phyloP scores from a whole-genome alignment of 2,113 vertebrate species.

The Panurus biarmicus region DNA sequence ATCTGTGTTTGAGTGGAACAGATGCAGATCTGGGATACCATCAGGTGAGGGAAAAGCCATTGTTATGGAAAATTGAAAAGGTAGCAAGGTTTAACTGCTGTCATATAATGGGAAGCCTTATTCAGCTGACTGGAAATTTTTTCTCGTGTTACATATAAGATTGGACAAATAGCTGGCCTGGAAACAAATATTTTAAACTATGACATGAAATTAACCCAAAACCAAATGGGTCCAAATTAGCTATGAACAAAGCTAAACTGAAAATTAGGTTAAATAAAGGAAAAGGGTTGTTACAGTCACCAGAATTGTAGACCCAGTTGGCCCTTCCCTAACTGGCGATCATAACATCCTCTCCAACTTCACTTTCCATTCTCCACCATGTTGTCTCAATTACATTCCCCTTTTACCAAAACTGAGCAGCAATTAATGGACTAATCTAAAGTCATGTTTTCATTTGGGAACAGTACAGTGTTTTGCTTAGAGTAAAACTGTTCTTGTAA shows the following conservation, averaged over 20 bases:
- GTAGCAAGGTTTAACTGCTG: background rate
- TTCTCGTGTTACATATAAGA: background rate
- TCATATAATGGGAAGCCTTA: background rate
- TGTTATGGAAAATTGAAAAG: background rate
- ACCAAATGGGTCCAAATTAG: background rate
- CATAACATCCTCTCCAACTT: background rate
- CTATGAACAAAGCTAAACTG: background rate
- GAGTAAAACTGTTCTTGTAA: background rate
- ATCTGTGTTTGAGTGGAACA: background rate
- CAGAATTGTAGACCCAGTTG: accelerated
- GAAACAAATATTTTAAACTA: background rate
- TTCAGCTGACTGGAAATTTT: background rate
- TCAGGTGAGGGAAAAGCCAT: background rate
- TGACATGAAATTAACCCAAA: background rate
- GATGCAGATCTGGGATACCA: background rate
- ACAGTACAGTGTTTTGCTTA: background rate
- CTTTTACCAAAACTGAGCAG: background rate
- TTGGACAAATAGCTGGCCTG: background rate
- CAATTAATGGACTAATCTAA: background rate
- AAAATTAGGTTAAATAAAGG: background rate
- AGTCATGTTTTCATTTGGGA: background rate
- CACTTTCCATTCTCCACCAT: background rate
- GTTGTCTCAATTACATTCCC: background rate
- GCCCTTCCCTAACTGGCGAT: background rate
- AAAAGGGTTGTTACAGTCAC: background rate